Base-by-base conservation (phyloP, 2,113 vertebrate genomes). In the Vulpes ferrilata region DNA sequence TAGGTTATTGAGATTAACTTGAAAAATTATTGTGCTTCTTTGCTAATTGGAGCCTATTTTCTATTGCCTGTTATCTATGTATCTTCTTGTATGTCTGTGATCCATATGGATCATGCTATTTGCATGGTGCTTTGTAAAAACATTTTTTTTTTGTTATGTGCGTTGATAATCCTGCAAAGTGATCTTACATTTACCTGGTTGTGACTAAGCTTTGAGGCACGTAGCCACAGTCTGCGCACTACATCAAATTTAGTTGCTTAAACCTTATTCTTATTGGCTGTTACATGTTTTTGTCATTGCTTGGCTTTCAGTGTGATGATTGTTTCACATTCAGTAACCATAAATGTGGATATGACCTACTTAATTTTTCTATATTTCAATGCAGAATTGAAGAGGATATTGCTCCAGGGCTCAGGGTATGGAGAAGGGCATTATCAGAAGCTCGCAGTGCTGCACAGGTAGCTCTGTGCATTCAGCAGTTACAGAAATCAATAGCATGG, bases 401-500 rank as follows among this genome's bases (percentile, higher is more conserved):
- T 98, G 99, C 99, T 98, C 99, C 99, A 22, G 99, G 99, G 86
- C 99, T 99, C 98, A 99, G 99, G 99, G 98, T 99, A 81, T 99
- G 99, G 99, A 99, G 99, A 98, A 99, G 99, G 99, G 99, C 99
- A 59, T 98, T 99, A 97, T 99, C 98, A 88, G 99, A 99, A 98
- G 99, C 99, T 1, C 99, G 99, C 86, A 99, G 99, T 97, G 99
- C 99, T 78, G 99, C 99, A 78, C 99, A 99, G 99, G 98, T 99
- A 98, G 99, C 99, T 98, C 99, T 99, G 99, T 99, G 99, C 97
- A 99, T 99, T 98, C 99, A 99, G 99, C 99, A 99, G 95, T 99
- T 99, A 97, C 99, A 99, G 99, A 99, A 99, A 99, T 99, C 99
- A 92, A 99, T 99, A 98, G 99, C 99, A 92, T 99, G 99, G 99